Base-by-base conservation (phyloP, 2,797 vertebrate species). In the Sylvia borin region DNA sequence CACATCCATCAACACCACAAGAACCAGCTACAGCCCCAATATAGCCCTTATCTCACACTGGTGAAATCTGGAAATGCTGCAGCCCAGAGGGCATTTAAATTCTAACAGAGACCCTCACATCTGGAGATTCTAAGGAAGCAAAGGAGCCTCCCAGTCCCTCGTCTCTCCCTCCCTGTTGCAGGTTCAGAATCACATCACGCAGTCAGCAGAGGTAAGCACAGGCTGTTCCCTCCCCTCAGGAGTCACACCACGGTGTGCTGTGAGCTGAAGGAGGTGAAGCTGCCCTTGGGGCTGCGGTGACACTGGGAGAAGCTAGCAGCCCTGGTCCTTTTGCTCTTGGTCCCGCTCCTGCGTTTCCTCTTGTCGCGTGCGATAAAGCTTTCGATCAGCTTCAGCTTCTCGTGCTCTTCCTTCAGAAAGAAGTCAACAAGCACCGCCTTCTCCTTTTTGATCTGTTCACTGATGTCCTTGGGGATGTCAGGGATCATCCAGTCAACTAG, bases 401-500 rank as follows among this genome's bases (percentile, higher is more conserved):
- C 98, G 4, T 99, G 99, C 82, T 99, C 99, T 85, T 99, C 99
- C 50, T 98, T 98, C 68, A 99, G 93, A 95, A 99, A 99, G 88
- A 99, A 98, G 50, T 99, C 99, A 36, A 99, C 99, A 48, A 99
- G 95, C 80, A 99, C 77, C 0, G 98, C 98, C 97, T 99, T 99
- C 96, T 99, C 99, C 84, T 98, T 98, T 96, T 99, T 99, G 77
- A 99, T 98, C 98, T 99, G 99, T 93, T 99, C 99, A 4, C 99
- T 98, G 92, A 99, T 99, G 96, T 99, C 99, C 70, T 99, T 99
- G 85, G 99, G 99, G 53, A 99, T 98, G 61, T 99, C 99, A 0
- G 99, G 99, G 92, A 99, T 99, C 97, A 99, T 96, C 99, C 99
- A 99, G 96, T 99, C 99, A 19, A 99, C 99, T 3, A 99, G 97